Evolutionary conservation across 35 echinoderm and acorn worm species (phyloP).

Genomic region (Ophioderma brevispina): DNA sequence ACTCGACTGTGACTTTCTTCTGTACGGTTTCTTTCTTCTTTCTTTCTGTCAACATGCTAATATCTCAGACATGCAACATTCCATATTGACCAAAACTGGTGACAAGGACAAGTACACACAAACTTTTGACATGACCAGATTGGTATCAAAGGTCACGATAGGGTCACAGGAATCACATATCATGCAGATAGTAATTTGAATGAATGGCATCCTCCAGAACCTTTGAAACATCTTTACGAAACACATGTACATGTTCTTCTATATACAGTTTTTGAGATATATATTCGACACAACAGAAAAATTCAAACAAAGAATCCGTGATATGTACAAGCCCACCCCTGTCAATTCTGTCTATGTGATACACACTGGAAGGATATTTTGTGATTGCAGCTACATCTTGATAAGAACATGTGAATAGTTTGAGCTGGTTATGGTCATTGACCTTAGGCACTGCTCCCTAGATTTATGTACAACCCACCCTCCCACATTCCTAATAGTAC

Average conservation of each 20-base stretch:
- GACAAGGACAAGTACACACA: no score
- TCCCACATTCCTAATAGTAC: background rate
- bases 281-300: background rate
- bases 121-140: no score
- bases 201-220: background rate
- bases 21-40: no score
- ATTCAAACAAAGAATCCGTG: background rate
- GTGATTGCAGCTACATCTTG: background rate
- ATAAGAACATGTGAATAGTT: background rate
- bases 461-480: background rate
- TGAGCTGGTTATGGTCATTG: background rate
- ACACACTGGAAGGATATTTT: background rate
- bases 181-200: background rate
- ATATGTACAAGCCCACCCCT: background rate
- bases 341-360: background rate
- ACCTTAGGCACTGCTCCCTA: background rate
- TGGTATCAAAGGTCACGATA: no score
- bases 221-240: background rate
- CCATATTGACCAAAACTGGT: no score
- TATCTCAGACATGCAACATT: no score
- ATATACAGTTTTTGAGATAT: background rate
- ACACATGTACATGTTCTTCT: background rate
- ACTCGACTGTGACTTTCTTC: no score
- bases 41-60: no score
- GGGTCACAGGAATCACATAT: no score